Percentiles rank a stretch among this genome's conserved stretches.
These are phyloP conservation scores for Notamacropus eugenii DNA, from an alignment of 2,797 vertebrate species.

Conservation along the genomic window DNA sequence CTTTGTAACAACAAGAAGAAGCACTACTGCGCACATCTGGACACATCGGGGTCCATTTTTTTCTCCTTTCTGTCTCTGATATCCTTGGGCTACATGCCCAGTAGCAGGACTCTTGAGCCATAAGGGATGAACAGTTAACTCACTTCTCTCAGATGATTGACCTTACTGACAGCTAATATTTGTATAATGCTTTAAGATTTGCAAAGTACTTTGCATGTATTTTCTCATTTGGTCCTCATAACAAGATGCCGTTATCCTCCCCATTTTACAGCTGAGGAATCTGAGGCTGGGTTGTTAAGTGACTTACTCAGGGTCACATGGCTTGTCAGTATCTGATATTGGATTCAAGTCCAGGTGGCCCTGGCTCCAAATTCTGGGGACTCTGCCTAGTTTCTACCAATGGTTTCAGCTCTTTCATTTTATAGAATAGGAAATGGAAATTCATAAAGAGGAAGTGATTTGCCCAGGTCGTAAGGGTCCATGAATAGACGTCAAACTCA, in stretches of 20 bases:
- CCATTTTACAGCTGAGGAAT: background rate
- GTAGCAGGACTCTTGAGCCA: background rate
- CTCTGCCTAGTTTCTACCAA: background rate
- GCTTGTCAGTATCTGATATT: background rate
- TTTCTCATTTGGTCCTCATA: background rate
- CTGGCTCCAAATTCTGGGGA: background rate
- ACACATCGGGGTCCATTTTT: no score
- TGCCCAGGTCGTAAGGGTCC: background rate
- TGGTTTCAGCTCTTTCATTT: background rate
- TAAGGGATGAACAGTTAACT: background rate
- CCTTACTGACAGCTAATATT: background rate
- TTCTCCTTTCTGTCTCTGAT: background rate
- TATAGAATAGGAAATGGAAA: background rate
- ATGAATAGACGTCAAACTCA: background rate
- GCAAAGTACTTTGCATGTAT: background rate
- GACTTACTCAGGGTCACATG: background rate
- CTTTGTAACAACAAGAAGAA: background rate
- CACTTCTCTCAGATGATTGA: background rate
- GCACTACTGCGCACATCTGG: accelerated
- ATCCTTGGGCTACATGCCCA: background rate
- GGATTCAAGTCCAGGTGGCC: background rate
- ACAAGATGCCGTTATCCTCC: background rate
- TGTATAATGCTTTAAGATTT: background rate
- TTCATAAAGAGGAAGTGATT: background rate
- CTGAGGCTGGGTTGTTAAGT: background rate